Evolutionary conservation across 2,113 vertebrate genomes (phyloP).

Genomic region (Platysternon megacephalum): DNA sequence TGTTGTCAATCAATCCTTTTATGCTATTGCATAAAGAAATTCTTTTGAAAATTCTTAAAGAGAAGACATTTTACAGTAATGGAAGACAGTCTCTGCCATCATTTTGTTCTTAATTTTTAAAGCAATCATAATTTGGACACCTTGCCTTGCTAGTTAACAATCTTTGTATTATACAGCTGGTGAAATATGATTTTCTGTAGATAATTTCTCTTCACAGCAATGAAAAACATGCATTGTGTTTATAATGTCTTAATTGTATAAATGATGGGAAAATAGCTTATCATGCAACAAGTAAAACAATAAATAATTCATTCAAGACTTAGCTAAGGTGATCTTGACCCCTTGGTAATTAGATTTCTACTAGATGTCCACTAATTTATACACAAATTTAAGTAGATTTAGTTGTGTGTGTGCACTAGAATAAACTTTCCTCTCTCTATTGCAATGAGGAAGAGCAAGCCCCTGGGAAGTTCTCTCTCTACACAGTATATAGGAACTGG

Average conservation of each 20-base stretch:
- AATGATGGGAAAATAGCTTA: background rate
- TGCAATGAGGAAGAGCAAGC: constrained; percentile 47
- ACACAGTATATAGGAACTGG: constrained; percentile 48
- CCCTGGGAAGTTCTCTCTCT: constrained; percentile 11
- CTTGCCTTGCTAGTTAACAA: background rate
- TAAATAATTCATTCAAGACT: background rate
- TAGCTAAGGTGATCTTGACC: background rate
- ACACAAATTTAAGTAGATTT: constrained; percentile 6
- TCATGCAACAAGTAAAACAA: background rate
- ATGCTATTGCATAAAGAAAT: too few species aligned
- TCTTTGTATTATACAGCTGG: background rate
- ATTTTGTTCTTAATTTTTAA: background rate
- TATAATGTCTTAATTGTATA: background rate
- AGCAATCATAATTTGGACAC: background rate
- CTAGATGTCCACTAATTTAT: constrained; percentile 21
- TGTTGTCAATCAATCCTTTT: too few species aligned
- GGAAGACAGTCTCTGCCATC: background rate
- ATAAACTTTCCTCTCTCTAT: constrained; percentile 50
- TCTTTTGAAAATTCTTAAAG: too few species aligned
- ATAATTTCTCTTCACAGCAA: background rate
- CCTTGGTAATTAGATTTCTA: constrained; percentile 38
- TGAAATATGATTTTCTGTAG: background rate
- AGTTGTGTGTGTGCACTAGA: background rate
- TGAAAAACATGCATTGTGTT: background rate
- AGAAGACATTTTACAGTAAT: background rate